These are phyloP conservation scores for Coregonus suidteri DNA, from an alignment of 2,797 vertebrate genomes.

Conservation along the genomic window DNA sequence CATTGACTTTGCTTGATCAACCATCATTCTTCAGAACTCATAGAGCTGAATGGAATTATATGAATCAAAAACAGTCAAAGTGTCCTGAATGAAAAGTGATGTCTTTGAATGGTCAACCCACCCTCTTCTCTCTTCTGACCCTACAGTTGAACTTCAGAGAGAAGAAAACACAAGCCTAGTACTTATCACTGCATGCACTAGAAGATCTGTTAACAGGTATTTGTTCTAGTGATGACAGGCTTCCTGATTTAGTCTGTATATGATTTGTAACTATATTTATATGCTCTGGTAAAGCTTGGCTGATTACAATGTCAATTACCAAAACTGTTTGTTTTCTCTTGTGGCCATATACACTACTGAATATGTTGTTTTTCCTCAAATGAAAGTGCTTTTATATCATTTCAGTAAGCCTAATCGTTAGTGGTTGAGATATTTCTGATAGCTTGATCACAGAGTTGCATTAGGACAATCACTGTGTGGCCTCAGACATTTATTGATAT, in stretches of 20 bases:
- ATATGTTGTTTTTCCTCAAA: slow-evolving; percentile 18
- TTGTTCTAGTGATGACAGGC: slow-evolving; percentile 18
- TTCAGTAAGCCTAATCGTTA: slow-evolving; percentile 17
- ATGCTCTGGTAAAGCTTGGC: slow-evolving; percentile 71
- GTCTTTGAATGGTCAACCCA: slow-evolving; percentile 5
- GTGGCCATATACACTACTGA: slow-evolving; percentile 39
- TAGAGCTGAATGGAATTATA: slow-evolving; percentile 8
- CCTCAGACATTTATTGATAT: slow-evolving; percentile 22
- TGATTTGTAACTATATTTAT: slow-evolving; percentile 57
- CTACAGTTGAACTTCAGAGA: background rate
- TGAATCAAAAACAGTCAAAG: slow-evolving; percentile 12
- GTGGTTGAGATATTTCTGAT: slow-evolving; percentile 4
- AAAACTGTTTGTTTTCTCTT: slow-evolving; percentile 44
- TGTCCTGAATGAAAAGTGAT: slow-evolving; percentile 26
- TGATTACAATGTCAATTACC: slow-evolving; percentile 75
- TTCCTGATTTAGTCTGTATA: slow-evolving; percentile 39
- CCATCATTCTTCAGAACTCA: slow-evolving; percentile 22
- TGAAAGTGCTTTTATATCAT: slow-evolving; percentile 51
- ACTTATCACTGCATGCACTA: background rate
- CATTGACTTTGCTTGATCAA: slow-evolving; percentile 28
- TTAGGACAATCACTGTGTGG: slow-evolving; percentile 12
- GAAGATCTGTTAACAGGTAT: background rate
- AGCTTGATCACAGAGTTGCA: slow-evolving; percentile 10
- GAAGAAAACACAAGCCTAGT: background rate
- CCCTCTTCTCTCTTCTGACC: background rate